Evolutionary conservation across 2,888 invertebrate species (phyloP), one percentile per base, ranked within the genome.

Genomic region (Leptopterna dolabrata): DNA sequence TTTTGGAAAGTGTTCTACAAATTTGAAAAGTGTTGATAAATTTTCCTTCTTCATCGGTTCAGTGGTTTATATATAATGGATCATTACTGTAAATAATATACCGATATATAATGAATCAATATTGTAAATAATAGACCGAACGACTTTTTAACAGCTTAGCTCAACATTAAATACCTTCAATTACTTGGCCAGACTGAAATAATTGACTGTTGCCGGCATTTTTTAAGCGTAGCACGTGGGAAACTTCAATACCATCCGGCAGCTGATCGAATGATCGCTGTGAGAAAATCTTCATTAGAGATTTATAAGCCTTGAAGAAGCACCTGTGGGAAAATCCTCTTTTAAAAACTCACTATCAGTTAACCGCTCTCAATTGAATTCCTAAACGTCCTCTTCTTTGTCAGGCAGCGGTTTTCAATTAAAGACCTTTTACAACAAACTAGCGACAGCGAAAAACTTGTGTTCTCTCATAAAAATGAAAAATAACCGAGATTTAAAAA

Each of bases 271-370:
- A 24, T 24, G 63, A 63, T 63, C 63, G 19, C 63, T 63, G 63
- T 63, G 63, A 63, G 63, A 63, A 63, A 63, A 63, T 63, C 63
- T 63, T 63, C 63, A 63, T 63, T 63, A 24, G 63, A 63, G 63
- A 63, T 63, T 63, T 63, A 63, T 24, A 63, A 63, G 63, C 19
- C 63, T 63, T 63, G 19, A 27, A 51, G n/a, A 51, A 51, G 51
- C 51, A 51, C n/a, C 51, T 51, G n/a, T 51, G 51, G 51, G 51
- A 45, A 51, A 51, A 14, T 4, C 51, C n/a, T n/a, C n/a, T n/a
- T 51, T n/a, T n/a, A n/a, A n/a, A 24, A 63, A 63, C 24, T 63
- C 63, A 0, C 63, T 24, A 27, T 24, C 63, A 63, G 24, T 63
- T 63, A 63, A 27, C 11, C 63, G 19, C 24, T 63, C 13, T 63